Conservation (phyloP, 2,888 invertebrate genomes). For the Odontothrips loti region DNA sequence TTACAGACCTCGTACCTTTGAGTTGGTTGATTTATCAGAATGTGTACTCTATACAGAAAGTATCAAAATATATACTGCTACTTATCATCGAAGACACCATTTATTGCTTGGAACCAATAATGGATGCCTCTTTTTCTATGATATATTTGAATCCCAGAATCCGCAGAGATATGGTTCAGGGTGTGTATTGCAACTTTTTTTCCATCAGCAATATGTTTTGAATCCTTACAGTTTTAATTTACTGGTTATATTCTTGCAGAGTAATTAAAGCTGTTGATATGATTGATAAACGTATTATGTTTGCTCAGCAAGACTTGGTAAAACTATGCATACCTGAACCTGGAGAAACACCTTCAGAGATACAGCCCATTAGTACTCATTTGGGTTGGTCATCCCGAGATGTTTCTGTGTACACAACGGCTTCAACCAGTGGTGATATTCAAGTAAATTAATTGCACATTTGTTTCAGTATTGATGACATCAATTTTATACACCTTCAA, state of each 20-base stretch:
- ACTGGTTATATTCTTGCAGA: background rate
- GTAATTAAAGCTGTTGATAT: constrained; percentile 4
- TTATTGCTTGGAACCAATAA: background rate
- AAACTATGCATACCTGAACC: background rate
- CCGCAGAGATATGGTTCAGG: background rate
- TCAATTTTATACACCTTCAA: background rate
- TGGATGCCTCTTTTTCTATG: background rate
- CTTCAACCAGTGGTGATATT: background rate
- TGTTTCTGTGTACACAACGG: background rate
- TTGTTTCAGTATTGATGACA: background rate
- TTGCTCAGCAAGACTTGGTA: background rate
- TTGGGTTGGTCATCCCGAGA: background rate
- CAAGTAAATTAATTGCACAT: background rate
- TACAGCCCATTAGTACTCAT: background rate
- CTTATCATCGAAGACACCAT: background rate
- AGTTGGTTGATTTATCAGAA: background rate
- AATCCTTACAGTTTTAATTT: background rate
- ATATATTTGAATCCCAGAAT: background rate
- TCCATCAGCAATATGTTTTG: background rate
- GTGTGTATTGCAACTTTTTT: background rate
- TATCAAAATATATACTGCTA: background rate
- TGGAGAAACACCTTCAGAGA: background rate
- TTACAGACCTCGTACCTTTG: background rate
- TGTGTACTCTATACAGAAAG: too few relatives aligned
- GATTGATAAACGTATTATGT: background rate